Conservation (phyloP, 2,888 invertebrate species). For the Petrophora chlorosata region DNA sequence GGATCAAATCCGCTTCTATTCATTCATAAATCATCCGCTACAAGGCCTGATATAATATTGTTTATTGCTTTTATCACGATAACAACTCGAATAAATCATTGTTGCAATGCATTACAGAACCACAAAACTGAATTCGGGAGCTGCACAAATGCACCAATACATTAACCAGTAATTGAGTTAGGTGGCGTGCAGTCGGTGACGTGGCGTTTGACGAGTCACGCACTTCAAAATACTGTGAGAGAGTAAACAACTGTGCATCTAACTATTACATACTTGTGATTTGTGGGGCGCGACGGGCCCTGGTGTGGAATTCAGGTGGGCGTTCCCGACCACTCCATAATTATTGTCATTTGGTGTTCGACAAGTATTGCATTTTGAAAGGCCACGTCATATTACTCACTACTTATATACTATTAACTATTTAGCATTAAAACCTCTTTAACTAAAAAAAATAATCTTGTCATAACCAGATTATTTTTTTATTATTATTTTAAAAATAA, state of each 20-base stretch:
- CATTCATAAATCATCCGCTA: constrained; percentile 38
- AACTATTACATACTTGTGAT: constrained; percentile 30
- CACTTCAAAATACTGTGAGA: constrained; percentile 61
- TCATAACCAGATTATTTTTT: no score
- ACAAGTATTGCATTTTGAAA: constrained; percentile 31
- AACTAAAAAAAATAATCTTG: no score
- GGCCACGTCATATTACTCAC: no score
- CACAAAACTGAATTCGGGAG: constrained; percentile 23
- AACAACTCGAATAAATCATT: constrained; percentile 24
- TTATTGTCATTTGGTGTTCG: constrained; percentile 51
- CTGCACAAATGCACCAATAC: no score
- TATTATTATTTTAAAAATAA: no score
- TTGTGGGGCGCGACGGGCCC: constrained; percentile 34
- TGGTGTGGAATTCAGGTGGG: constrained; percentile 52
- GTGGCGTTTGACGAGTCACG: constrained; percentile 66
- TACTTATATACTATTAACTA: no score
- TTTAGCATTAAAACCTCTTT: no score
- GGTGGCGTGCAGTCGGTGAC: constrained; percentile 45
- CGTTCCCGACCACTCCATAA: constrained; percentile 43
- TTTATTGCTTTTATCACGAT: constrained; percentile 24
- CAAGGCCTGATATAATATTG: constrained; percentile 29
- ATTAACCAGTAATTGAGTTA: constrained; percentile 38
- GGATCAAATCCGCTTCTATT: constrained; percentile 34
- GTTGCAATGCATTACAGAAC: constrained; percentile 8
- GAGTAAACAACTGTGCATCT: constrained; percentile 53